A percentile compares a stretch with the other conserved stretches of the same genome.
Evolutionary conservation across 1,140 invertebrate species (phyloP).

Genomic region (Ceratina calcarata): DNA sequence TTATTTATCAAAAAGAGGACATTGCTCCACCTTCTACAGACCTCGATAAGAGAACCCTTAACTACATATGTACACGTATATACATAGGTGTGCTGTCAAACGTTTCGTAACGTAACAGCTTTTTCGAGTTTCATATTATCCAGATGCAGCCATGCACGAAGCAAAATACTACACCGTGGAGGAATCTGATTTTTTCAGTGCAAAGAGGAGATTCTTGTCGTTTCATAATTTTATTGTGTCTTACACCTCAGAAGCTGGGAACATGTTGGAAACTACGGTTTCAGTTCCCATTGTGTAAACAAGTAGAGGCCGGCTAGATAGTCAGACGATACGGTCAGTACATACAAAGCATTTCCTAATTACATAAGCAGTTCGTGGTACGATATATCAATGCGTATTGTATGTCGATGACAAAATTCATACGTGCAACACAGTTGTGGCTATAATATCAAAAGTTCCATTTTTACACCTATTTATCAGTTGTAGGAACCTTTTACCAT

Average conservation of each 20-base stretch:
- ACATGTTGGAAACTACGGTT: neutral
- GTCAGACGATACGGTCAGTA: neutral
- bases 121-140: neutral
- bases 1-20: constrained; percentile 19
- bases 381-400: neutral
- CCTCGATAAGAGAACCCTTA: neutral
- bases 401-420: neutral
- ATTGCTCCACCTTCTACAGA: neutral
- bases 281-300: neutral
- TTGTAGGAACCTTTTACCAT: neutral
- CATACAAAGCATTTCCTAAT: neutral
- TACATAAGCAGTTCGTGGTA: neutral
- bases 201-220: neutral
- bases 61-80: neutral
- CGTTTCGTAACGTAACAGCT: neutral
- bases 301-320: neutral
- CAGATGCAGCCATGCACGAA: neutral
- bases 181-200: neutral
- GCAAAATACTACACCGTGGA: neutral
- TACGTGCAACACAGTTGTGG: neutral
- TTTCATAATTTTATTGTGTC: no score
- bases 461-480: neutral
- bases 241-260: no score
- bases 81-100: neutral
- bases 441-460: neutral